Evolutionary conservation across 1,140 invertebrate species (phyloP), one percentile per base, ranked within the genome.

Genomic region (Temnothorax nylanderi): DNA sequence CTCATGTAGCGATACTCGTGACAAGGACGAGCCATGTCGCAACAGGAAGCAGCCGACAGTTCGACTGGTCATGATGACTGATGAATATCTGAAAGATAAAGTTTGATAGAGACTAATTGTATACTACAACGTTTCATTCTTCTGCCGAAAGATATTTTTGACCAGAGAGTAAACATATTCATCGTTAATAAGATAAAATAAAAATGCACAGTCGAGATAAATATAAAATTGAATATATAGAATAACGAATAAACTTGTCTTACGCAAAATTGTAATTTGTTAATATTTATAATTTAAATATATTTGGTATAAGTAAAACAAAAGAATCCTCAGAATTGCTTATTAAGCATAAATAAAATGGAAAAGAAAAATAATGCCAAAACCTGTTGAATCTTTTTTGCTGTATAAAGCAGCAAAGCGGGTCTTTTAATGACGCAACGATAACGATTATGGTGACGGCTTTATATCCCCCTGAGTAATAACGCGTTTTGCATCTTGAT

Each of bases 1-100:
- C 74, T 89, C 85, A 49, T 90, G 87, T 91, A 80, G 78, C 69
- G 87, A 89, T 90, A 89, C 72, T 85, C 69, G 10, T 56, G 89
- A 89, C 90, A 91, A 87, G 77, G 81, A 67, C 32, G 58, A 76
- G 54, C 60, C 44, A 13, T 49, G 56, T 69, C 78, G 58, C 60
- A 58, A 56, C 58, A 74, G 77, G 69, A 76, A 69, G 47, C 56
- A 76, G 21, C 21, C 8, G 32, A n/a, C 18, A 58, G 47, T 56
- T 62, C 16, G 54, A 32, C 51, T 56, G 88, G 67, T 90, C 64
- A 81, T 21, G 78, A 78, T 78, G 78, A 84, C 44, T 51, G 51
- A 89, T 69, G 60, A 34, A 58, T 21, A 82, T 72, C 41, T 64
- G 49, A 16, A 21, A 60, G 60, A 41, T 80, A 16, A 49, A 49